Percentiles rank a stretch among this genome's conserved stretches.
Conservation (phyloP, 2,113 vertebrate species). For the Condylura cristata region DNA sequence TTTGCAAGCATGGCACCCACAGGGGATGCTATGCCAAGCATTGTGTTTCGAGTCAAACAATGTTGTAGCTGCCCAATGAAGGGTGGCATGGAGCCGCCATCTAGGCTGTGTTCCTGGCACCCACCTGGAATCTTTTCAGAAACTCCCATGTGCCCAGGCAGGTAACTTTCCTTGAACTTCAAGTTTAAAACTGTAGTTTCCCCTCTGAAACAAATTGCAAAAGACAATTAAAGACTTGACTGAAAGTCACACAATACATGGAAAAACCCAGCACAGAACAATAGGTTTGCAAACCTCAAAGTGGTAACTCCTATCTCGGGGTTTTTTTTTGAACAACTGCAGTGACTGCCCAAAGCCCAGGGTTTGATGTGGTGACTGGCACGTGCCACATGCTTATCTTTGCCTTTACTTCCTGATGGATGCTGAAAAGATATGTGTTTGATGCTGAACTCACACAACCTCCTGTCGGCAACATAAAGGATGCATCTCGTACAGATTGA, state of each 20-base stretch:
- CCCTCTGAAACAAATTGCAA: neutral
- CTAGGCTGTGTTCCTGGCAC: neutral
- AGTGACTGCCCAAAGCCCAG: neutral
- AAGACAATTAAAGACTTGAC: neutral
- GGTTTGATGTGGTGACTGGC: neutral
- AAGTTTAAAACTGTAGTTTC: neutral
- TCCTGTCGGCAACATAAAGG: neutral
- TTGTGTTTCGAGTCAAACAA: neutral
- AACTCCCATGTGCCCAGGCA: neutral
- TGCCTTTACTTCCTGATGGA: neutral
- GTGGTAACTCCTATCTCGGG: neutral
- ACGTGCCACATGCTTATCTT: neutral
- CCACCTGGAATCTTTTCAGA: neutral
- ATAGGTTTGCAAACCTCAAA: neutral
- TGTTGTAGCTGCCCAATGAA: neutral
- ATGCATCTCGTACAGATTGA: neutral
- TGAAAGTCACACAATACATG: neutral
- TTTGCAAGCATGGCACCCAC: neutral
- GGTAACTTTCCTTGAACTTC: neutral
- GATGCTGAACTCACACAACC: neutral
- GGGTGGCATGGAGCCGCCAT: rapidly evolving
- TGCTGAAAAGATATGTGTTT: neutral
- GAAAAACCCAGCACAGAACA: neutral
- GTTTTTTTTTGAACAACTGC: neutral
- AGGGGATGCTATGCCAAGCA: too few species aligned